Conservation (phyloP, 2,888 invertebrate genomes). For the Heliconius cydno region DNA sequence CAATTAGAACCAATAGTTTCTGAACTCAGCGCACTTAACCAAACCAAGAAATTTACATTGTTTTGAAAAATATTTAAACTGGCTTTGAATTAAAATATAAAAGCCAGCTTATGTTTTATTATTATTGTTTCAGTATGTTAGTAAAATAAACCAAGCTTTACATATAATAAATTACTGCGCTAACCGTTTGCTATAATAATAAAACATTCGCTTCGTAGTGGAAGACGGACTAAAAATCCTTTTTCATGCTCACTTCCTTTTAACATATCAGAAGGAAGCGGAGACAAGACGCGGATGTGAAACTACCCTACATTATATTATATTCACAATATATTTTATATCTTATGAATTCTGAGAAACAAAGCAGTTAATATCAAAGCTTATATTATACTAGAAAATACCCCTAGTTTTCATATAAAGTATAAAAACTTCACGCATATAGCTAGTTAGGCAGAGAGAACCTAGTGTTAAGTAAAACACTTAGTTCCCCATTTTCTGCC, state of each 20-base stretch:
- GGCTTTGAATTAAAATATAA: background rate
- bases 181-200: background rate
- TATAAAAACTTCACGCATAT: background rate
- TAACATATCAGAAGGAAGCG: slow-evolving; percentile 53
- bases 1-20: too few species aligned
- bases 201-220: background rate
- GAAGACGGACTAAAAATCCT: slow-evolving; percentile 12
- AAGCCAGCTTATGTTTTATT: background rate
- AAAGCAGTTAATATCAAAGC: slow-evolving; percentile 8
- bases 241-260: slow-evolving; percentile 38
- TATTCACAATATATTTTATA: slow-evolving; percentile 11
- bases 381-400: background rate
- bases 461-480: too few species aligned
- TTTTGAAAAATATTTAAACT: background rate
- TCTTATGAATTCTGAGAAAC: background rate
- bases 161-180: background rate
- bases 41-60: too few species aligned
- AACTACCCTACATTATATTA: slow-evolving; percentile 20
- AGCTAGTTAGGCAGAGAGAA: too few species aligned
- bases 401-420: background rate
- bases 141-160: too few species aligned
- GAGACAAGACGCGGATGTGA: slow-evolving; percentile 57
- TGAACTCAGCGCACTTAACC: too few species aligned
- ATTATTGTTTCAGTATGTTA: too few species aligned
- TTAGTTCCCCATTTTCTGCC: too few species aligned